Base-by-base conservation (phyloP, 2,113 vertebrate genomes). In the Etheostoma spectabile region DNA sequence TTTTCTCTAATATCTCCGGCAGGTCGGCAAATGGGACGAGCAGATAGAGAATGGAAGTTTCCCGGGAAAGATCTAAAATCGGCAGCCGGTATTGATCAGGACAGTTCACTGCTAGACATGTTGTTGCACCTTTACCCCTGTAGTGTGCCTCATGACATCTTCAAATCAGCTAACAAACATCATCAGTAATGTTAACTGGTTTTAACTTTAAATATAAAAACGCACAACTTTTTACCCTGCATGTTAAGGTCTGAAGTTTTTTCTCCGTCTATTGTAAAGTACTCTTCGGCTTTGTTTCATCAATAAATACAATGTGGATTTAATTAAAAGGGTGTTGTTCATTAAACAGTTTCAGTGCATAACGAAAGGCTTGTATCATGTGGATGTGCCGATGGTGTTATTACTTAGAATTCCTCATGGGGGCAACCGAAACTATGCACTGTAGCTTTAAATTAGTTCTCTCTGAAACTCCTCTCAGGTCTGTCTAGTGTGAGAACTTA, bases 21-120 rank as follows among this genome's bases (percentile, higher is more conserved):
- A 96, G 95, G 93, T 95, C 61, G 24, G 53, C 46, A 94, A 87
- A 71, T 96, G 95, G 95, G 93, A 96, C 27, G 91, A 92, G 0
- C 95, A 95, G 83, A 68, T 95, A n/a, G 93, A 95, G 38, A 83
- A 68, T 4, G 95, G 95, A 80, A 93, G 35, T 77, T 96, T 96
- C 75, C 74, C 95, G 0, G 95, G 95, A 27, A 96, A 89, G 61
- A 91, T 96, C 86, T 96, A 79, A 95, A 83, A 42, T 57, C 27
- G 3, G 5, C 19, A 18, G 13, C 46, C 5, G 8, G 24, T 22
- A 16, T 21, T 46, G 5, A 78, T 27, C 56, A 12, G 35, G 53
- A 88, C 24, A 21, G 46, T 84, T 33, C 45, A 35, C 19, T 73
- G 46, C 77, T 68, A 42, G 67, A 74, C 53, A 13, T 76, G 88